phyloP scores from a whole-genome alignment of 2,797 vertebrate species.

The Menidia menidia region DNA sequence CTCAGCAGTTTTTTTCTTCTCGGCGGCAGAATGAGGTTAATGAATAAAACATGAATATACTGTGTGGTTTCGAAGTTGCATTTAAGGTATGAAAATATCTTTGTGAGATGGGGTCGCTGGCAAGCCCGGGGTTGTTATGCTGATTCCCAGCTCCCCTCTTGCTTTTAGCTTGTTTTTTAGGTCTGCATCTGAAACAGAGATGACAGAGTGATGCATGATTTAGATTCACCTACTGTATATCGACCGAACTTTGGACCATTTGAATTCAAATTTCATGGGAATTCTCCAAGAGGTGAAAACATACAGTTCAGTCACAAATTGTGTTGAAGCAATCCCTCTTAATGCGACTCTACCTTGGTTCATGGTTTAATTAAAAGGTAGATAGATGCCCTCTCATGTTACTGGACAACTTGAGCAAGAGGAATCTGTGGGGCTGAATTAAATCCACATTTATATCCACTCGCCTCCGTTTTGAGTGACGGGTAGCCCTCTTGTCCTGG shows the following conservation, averaged over 20 bases:
- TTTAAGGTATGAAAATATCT: constrained; percentile 54
- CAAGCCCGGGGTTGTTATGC: constrained; percentile 38
- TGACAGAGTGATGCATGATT: neutral
- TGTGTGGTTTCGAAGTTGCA: constrained; percentile 42
- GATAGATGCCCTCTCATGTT: too few species aligned
- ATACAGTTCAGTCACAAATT: neutral
- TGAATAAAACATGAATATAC: constrained; percentile 71
- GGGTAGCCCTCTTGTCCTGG: too few species aligned
- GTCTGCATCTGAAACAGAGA: constrained; percentile 6
- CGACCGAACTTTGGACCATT: neutral
- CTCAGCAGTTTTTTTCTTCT: constrained; percentile 63
- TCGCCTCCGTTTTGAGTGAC: too few species aligned
- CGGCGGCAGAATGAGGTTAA: constrained; percentile 46
- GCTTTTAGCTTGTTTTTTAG: constrained; percentile 21
- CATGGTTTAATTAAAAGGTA: too few species aligned
- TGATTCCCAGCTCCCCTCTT: constrained; percentile 11
- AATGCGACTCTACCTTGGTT: too few species aligned
- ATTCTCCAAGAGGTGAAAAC: neutral
- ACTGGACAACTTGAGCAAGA: too few species aligned
- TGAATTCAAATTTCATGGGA: neutral
- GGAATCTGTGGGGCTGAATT: too few species aligned
- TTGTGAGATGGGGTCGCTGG: constrained; percentile 15
- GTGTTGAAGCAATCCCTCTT: neutral
- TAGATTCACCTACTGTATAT: too few species aligned
- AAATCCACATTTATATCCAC: too few species aligned